Evolutionary conservation across 1,140 invertebrate species (phyloP).

Genomic region (Cyrtorhinus lividipennis): DNA sequence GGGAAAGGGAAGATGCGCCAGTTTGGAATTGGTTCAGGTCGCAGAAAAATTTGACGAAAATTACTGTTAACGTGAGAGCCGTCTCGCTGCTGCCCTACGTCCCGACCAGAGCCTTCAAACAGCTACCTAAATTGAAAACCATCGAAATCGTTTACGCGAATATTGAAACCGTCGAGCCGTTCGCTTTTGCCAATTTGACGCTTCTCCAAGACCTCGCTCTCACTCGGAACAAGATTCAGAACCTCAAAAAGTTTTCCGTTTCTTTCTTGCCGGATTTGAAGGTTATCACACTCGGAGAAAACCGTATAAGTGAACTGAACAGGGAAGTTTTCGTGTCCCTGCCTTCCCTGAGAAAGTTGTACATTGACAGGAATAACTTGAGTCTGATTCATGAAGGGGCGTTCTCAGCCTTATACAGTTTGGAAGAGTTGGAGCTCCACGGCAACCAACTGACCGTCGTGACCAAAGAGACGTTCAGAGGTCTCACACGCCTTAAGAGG

Average conservation of each 20-base stretch:
- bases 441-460: slow-evolving; percentile 52
- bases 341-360: slow-evolving; percentile 46
- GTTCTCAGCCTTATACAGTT: slow-evolving; percentile 44
- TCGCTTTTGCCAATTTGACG: slow-evolving; percentile 52
- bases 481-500: slow-evolving; percentile 44
- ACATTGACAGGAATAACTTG: slow-evolving; percentile 54
- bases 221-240: slow-evolving; percentile 48
- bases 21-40: slow-evolving; percentile 51
- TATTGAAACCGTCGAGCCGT: slow-evolving; percentile 46
- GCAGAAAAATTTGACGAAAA: slow-evolving; percentile 47
- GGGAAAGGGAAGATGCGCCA: slow-evolving; percentile 41
- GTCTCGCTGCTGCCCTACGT: slow-evolving; percentile 48
- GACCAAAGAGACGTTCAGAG: slow-evolving; percentile 51
- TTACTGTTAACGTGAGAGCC: slow-evolving; percentile 50
- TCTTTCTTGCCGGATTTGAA: slow-evolving; percentile 46
- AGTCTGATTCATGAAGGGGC: slow-evolving; percentile 52
- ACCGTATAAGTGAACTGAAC: slow-evolving; percentile 51
- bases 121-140: slow-evolving; percentile 44
- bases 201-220: slow-evolving; percentile 48
- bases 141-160: slow-evolving; percentile 54
- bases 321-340: slow-evolving; percentile 52
- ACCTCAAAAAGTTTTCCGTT: slow-evolving; percentile 47
- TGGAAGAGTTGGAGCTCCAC: slow-evolving; percentile 51
- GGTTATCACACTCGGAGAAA: slow-evolving; percentile 50
- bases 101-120: slow-evolving; percentile 47